Conservation (phyloP, 2,113 vertebrate species). For the Motacilla alba region DNA sequence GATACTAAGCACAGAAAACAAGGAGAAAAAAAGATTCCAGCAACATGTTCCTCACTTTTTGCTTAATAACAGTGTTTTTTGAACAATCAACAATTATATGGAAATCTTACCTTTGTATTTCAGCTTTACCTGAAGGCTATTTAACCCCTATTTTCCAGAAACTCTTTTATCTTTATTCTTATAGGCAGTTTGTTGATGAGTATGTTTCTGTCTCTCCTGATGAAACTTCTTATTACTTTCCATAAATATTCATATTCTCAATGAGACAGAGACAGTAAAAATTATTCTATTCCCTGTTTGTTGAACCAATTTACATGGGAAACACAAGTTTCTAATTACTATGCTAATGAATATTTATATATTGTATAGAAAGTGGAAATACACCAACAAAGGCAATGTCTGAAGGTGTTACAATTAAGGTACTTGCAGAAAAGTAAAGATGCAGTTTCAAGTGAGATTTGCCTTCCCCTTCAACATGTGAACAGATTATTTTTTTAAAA, state of each 20-base stretch:
- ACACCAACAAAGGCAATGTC: not conserved
- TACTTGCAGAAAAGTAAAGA: not conserved
- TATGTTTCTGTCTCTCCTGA: not conserved
- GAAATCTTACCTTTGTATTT: not conserved
- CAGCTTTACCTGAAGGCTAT: not conserved
- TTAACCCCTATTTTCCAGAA: not conserved
- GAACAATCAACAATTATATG: not conserved
- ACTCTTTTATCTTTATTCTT: not conserved
- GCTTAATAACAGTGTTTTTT: not conserved
- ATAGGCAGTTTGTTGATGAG: not conserved
- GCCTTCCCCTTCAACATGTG: not conserved
- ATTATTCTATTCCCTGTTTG: not conserved
- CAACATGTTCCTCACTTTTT: not conserved
- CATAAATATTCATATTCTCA: constrained; percentile 24
- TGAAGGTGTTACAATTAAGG: not conserved
- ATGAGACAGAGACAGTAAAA: not conserved
- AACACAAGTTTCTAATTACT: not conserved
- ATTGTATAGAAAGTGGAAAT: not conserved
- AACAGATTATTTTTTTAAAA: not conserved
- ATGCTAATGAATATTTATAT: not conserved
- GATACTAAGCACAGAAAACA: not conserved
- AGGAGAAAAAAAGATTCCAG: not conserved
- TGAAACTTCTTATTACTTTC: not conserved
- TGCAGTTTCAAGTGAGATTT: not conserved
- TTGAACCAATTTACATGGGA: not conserved